These are phyloP conservation scores for Drosophila testacea DNA, from an alignment of 2,888 invertebrate species.

Conservation along the genomic window DNA sequence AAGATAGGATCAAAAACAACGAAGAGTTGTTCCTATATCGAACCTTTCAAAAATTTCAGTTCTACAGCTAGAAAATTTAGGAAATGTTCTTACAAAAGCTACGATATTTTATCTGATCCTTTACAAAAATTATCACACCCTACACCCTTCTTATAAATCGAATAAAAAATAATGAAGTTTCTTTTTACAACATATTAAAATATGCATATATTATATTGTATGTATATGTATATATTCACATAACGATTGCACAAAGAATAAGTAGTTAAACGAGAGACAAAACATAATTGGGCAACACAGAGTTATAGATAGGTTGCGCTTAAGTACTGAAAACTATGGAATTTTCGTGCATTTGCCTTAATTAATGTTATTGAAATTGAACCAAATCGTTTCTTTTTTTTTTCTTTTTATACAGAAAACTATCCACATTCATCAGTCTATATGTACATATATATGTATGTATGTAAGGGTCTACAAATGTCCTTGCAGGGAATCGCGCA, in stretches of 20 bases:
- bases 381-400: slow-evolving; percentile 13
- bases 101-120: too few species aligned
- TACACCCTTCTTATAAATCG: not conserved
- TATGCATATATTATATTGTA: slow-evolving; percentile 40
- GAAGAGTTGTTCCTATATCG: too few species aligned
- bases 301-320: slow-evolving; percentile 18
- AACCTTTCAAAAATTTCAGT: too few species aligned
- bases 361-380: slow-evolving; percentile 15
- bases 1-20: too few species aligned
- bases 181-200: slow-evolving; percentile 39
- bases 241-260: slow-evolving; percentile 62
- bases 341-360: slow-evolving; percentile 28
- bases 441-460: slow-evolving; percentile 42
- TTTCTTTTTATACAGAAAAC: slow-evolving; percentile 27
- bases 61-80: too few species aligned
- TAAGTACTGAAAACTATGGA: slow-evolving; percentile 57
- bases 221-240: slow-evolving; percentile 60
- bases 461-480: slow-evolving; percentile 65
- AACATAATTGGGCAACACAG: slow-evolving; percentile 36
- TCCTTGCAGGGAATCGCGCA: slow-evolving; percentile 84
- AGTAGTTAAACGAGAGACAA: slow-evolving; percentile 35
- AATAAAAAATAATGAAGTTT: not conserved
- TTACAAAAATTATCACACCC: too few species aligned
- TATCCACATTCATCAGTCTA: slow-evolving; percentile 58
- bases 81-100: too few species aligned